Conservation (phyloP, 2,113 vertebrate genomes). For the Cebus imitator region DNA sequence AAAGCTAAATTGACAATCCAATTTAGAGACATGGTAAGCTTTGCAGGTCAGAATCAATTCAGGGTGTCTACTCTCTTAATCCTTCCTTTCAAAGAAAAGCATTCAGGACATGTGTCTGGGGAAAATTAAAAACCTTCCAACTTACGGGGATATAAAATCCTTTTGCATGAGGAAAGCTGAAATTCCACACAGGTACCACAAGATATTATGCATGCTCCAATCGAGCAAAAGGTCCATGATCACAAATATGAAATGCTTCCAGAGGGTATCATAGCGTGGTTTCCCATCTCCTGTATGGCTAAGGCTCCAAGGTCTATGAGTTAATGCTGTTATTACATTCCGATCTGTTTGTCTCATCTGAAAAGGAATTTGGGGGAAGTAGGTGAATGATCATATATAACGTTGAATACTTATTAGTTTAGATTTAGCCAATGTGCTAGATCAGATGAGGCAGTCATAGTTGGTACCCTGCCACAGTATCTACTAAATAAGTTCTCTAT, state of each 20-base stretch:
- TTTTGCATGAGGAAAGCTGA: conserved; percentile 96
- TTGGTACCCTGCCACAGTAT: background rate
- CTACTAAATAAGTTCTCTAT: background rate
- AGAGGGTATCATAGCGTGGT: conserved; percentile 83
- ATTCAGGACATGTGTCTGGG: background rate
- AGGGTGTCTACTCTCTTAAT: background rate
- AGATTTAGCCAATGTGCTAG: background rate
- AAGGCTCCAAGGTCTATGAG: conserved; percentile 94
- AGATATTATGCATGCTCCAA: conserved; percentile 92
- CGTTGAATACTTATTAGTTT: background rate
- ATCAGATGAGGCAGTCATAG: background rate
- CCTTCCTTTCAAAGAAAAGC: background rate
- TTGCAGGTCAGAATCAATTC: background rate
- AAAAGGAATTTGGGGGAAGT: conserved; percentile 41
- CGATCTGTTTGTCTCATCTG: conserved; percentile 95
- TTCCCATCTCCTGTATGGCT: conserved; percentile 89
- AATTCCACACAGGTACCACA: conserved; percentile 94
- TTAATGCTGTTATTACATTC: conserved; percentile 93
- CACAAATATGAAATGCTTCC: conserved; percentile 88
- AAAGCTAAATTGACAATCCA: background rate
- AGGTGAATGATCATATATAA: background rate
- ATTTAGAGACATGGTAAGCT: background rate
- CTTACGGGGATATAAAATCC: conserved; percentile 94
- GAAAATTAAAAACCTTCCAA: conserved; percentile 52
- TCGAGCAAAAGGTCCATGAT: conserved; percentile 91